phyloP scores from a whole-genome alignment of 2,888 invertebrate genomes.

The Parelbella ahira region DNA sequence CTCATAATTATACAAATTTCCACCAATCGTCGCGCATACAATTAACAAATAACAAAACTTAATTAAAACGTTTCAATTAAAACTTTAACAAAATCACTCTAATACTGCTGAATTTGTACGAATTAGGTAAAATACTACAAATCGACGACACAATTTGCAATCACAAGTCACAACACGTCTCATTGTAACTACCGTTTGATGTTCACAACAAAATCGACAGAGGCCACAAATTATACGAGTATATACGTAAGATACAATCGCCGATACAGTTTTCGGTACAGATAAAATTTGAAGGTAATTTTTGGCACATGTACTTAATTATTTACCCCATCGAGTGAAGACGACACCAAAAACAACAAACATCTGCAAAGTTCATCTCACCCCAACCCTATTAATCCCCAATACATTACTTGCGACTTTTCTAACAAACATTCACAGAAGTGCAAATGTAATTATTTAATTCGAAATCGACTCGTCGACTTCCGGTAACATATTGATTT shows the following conservation, averaged over 20 bases:
- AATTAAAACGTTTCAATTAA: constrained; percentile 74
- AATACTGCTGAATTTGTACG: constrained; percentile 80
- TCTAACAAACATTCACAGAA: constrained; percentile 8
- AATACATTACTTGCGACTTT: constrained; percentile 30
- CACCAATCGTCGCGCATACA: constrained; percentile 50
- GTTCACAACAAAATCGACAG: constrained; percentile 11
- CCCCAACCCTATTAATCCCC: constrained; percentile 28
- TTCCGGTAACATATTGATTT: constrained; percentile 29
- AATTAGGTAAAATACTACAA: constrained; percentile 65
- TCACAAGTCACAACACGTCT: constrained; percentile 58
- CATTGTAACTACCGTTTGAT: constrained; percentile 24
- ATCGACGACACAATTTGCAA: constrained; percentile 54
- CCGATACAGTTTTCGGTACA: constrained; percentile 26
- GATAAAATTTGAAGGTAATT: constrained; percentile 36
- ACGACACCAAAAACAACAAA: constrained; percentile 21
- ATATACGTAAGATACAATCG: constrained; percentile 27
- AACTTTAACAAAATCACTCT: constrained; percentile 81
- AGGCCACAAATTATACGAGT: constrained; percentile 18
- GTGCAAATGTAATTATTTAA: constrained; percentile 29
- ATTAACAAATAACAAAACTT: constrained; percentile 79
- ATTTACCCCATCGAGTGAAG: constrained; percentile 23
- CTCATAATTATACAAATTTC: constrained; percentile 24
- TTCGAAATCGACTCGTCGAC: constrained; percentile 26
- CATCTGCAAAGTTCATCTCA: constrained; percentile 13
- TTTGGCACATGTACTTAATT: constrained; percentile 68